Conservation (phyloP, 2,113 vertebrate species). For the Gila orcuttii region DNA sequence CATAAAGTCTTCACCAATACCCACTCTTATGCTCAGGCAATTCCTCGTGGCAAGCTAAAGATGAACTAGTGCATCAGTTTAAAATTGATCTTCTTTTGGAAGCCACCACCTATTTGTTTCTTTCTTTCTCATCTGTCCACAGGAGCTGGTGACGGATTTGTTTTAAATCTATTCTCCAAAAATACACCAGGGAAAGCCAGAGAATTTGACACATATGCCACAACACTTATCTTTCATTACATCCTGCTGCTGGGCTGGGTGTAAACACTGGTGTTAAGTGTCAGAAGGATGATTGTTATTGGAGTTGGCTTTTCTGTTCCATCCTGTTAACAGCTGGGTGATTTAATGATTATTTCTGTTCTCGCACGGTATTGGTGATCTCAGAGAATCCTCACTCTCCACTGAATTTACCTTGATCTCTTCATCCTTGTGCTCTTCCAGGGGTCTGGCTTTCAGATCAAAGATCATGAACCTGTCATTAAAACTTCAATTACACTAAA, state of each 20-base stretch:
- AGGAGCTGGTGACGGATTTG: background rate
- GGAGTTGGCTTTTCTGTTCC: conserved; percentile 19
- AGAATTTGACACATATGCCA: conserved; percentile 17
- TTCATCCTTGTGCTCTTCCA: conserved; percentile 2
- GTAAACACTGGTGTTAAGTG: conserved; percentile 10
- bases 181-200: background rate
- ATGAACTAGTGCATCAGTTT: background rate
- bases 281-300: background rate
- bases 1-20: conserved; percentile 17
- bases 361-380: conserved; percentile 14
- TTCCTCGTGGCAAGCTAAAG: background rate
- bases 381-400: background rate
- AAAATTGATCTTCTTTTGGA: background rate
- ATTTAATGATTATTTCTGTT: conserved; percentile 47
- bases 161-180: background rate
- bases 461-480: conserved; percentile 45
- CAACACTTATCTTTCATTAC: conserved; percentile 34
- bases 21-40: background rate
- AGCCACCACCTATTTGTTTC: background rate
- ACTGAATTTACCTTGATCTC: conserved; percentile 29
- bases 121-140: background rate
- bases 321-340: conserved; percentile 24
- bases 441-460: conserved; percentile 36
- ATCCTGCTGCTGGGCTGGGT: background rate
- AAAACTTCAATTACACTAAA: conserved; percentile 46